Percentiles rank a stretch among this genome's conserved stretches.
Conservation (phyloP, 2,113 vertebrate genomes). For the Daubentonia madagascariensis region DNA sequence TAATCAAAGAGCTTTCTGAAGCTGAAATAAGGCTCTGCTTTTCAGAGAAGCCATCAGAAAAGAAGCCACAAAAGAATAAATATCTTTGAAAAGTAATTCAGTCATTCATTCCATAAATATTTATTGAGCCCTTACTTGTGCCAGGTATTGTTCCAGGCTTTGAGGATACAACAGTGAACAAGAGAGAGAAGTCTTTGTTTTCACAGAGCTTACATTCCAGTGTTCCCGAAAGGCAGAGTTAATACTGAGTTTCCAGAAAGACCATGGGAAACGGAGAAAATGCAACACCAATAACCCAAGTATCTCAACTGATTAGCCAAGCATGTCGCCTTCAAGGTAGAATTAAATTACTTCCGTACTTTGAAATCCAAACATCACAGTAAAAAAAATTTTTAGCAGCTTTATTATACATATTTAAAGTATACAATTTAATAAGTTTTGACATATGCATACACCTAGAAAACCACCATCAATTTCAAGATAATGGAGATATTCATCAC, state of each 20-base stretch:
- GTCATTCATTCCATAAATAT: neutral
- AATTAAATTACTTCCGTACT: neutral
- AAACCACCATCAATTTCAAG: neutral
- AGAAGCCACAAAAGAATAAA: neutral
- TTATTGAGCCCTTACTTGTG: neutral
- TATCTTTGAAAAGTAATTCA: neutral
- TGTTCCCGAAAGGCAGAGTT: neutral
- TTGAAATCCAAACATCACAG: slow-evolving; percentile 19
- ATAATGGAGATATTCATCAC: neutral
- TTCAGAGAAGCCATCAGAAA: neutral
- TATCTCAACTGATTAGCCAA: neutral
- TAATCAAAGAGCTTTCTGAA: neutral
- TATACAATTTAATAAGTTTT: neutral
- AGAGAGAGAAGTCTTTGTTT: slow-evolving; percentile 32
- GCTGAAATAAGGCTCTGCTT: neutral
- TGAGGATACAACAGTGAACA: neutral
- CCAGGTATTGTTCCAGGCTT: neutral
- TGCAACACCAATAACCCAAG: neutral
- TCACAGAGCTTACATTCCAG: neutral
- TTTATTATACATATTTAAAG: neutral
- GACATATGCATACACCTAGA: neutral
- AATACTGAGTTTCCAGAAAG: neutral
- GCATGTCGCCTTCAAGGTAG: neutral
- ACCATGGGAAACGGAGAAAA: neutral
- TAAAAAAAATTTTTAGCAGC: neutral